Evolutionary conservation across 2,113 vertebrate genomes (phyloP).

Genomic region (Bufo gargarizans): DNA sequence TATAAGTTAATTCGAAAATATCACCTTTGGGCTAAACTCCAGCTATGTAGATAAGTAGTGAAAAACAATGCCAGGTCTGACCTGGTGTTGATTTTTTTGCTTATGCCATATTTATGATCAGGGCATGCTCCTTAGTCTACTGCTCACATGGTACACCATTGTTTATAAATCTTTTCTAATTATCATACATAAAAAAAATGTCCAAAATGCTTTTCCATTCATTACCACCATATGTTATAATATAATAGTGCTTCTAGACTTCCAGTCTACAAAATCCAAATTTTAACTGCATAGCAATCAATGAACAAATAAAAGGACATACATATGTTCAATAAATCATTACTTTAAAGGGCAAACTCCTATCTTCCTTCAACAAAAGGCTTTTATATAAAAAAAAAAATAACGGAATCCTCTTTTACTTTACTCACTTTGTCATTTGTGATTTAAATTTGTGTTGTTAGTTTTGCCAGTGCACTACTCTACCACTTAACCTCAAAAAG

Average conservation of each 20-base stretch:
- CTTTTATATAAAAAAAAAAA: conserved; percentile 9
- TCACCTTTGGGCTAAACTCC: not conserved
- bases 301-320: not conserved
- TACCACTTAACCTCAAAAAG: conserved; percentile 51
- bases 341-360: not conserved
- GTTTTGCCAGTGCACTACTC: conserved; percentile 41
- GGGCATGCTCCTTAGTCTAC: too few relatives aligned
- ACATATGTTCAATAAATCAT: not conserved
- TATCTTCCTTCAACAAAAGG: not conserved
- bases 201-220: not conserved
- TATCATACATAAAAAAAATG: not conserved
- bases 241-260: not conserved
- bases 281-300: conserved; percentile 8
- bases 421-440: conserved; percentile 48
- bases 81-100: too few relatives aligned
- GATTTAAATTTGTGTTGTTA: conserved; percentile 37
- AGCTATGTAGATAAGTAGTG: not conserved
- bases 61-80: too few relatives aligned
- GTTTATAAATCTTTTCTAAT: not conserved
- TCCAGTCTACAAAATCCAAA: not conserved
- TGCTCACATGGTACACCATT: not conserved
- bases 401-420: conserved; percentile 8
- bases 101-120: too few relatives aligned
- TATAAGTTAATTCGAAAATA: too few relatives aligned
- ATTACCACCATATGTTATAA: not conserved